Conservation (phyloP, 2,888 invertebrate species). For the Tricholauxania praeusta region DNA sequence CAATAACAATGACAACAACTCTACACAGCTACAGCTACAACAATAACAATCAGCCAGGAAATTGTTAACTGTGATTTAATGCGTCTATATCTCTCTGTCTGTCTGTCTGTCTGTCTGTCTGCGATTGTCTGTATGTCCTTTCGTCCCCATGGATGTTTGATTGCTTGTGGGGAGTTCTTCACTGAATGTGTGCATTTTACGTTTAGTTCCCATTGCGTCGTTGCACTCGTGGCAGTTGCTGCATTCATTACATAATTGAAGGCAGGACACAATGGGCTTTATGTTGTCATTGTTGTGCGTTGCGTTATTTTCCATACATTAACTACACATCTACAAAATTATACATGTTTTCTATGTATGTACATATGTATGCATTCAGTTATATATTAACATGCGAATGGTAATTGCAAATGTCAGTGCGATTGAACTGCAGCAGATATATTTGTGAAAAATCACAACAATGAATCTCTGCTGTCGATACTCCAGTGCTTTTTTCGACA, state of each 20-base stretch:
- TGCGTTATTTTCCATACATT: neutral
- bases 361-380: neutral
- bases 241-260: conserved; percentile 24
- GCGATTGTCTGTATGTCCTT: no score
- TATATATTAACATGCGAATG: no score
- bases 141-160: no score
- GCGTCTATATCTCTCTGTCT: neutral
- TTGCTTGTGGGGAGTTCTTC: neutral
- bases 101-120: conserved; percentile 8
- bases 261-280: conserved; percentile 19
- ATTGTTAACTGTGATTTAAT: conserved; percentile 14
- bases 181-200: no score
- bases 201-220: no score
- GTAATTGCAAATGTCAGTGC: no score
- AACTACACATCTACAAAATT: neutral
- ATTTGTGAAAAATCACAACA: no score
- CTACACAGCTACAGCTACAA: neutral
- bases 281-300: conserved; percentile 11
- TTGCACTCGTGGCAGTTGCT: neutral
- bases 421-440: no score
- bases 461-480: no score
- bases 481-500: no score
- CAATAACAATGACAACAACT: no score
- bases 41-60: conserved; percentile 3
- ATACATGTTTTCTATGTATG: no score